Base-by-base conservation (phyloP, 2,888 invertebrate genomes). In the Drosophila anomelani region DNA sequence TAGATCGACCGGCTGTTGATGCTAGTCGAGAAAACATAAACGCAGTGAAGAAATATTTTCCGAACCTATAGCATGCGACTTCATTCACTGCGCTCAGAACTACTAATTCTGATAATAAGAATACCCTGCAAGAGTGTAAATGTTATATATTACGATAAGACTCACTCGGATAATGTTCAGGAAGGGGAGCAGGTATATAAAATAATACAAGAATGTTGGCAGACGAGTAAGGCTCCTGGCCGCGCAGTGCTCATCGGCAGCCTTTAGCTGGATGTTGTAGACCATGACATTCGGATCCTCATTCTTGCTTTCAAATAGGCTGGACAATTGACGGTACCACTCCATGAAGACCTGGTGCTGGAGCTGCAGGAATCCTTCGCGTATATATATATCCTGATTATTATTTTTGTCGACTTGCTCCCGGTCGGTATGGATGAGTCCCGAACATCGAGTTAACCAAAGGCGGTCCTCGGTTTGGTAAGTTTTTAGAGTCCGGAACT, bases 341-440 rank as follows among this genome's bases (percentile, higher is more conserved):
- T 79, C 77, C 0, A 76, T 0, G 72, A 90, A 90, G 34, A 90
- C 66, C 36, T 78, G 76, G 63, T 89, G 90, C 57, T 90, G 89
- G 32, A 91, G 44, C 59, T 90, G 91, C 2, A 91, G 77, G 49
- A 91, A 91, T 0, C 91, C 91, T 54, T 91, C 91, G 2, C 85
- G 82, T 44, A 88, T 77, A 53, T 91, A 91, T n/a, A 90, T 77
- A 68, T 91, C 91, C 47, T 76, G 79, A 17, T 78, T 43, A 0
- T 32, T 41, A 5, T 76, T 26, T 41, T 78, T 70, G 3, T 61
- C 39, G 4, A 55, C 63, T 57, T 78, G 72, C 7, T 82, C 80
- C 5, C 68, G 63, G 1, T 66, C 72, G 15, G 63, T 7, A n/a
- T 55, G 44, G 6, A 90, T 54, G 5, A 76, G 63, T 7, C 89